phyloP scores from a whole-genome alignment of 1,140 invertebrate genomes.

The Bemisia tabaci region DNA sequence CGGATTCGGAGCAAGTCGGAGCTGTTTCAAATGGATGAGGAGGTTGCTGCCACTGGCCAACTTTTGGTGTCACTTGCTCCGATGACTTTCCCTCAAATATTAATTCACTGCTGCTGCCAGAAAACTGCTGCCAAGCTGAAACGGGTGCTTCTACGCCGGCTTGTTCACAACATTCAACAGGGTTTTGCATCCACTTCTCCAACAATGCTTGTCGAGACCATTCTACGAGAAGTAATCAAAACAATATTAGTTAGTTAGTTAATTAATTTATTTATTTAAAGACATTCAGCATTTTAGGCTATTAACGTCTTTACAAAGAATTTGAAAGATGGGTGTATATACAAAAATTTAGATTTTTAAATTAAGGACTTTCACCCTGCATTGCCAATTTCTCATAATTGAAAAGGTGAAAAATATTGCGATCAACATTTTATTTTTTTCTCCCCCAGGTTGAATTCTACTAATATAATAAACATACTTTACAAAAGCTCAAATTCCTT shows the following conservation, averaged over 20 bases:
- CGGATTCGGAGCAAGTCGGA: no score
- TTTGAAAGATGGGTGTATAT: no score
- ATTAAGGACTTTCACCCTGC: no score
- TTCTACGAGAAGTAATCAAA: constrained; percentile 34
- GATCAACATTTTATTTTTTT: constrained; percentile 5
- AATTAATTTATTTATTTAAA: no score
- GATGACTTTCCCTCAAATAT: constrained; percentile 18
- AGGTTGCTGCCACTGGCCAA: no score
- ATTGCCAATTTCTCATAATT: no score
- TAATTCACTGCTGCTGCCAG: background rate
- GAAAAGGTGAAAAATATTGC: constrained; percentile 8
- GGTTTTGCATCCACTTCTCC: constrained; percentile 56
- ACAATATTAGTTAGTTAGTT: no score
- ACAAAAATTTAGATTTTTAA: no score
- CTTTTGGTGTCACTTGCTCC: no score
- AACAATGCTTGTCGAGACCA: constrained; percentile 54
- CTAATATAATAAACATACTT: constrained; percentile 3
- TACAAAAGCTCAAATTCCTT: background rate
- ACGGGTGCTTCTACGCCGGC: constrained; percentile 49
- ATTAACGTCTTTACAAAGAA: no score
- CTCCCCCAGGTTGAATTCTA: background rate
- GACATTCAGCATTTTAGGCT: no score
- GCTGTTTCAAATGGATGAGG: no score
- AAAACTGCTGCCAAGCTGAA: constrained; percentile 23
- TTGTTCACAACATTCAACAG: constrained; percentile 47